Base-by-base conservation (phyloP, 2,888 invertebrate genomes). In the Fragum sueziense region DNA sequence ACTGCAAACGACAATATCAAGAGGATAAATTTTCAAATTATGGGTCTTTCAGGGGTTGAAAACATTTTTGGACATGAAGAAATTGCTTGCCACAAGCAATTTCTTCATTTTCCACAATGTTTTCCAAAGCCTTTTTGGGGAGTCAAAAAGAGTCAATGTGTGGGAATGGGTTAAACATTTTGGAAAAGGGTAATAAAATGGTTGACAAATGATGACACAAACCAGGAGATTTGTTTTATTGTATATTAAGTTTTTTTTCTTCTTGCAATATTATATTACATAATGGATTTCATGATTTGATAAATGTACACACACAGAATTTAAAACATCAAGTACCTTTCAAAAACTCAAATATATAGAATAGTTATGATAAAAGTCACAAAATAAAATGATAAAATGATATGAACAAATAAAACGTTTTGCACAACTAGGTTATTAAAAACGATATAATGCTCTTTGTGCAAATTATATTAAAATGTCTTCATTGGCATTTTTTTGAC, bases 231-330 rank as follows among this genome's bases (percentile, higher is more conserved):
- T 61, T 22, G 20, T 52, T 74, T 79, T 76, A 72, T 73, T 62
- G 74, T 80, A 80, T 80, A 80, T 80, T 80, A 76, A 80, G 62
- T 77, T 80, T 71, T 37, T 80, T 74, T 77, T 74, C 77, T 77
- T 22, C 77, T 81, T 81, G 51, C 74, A 75, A 72, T 74, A 9
- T 51, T 81, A 81, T 81, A 78, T 69, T 81, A 81, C 77, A 81
- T 76, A 70, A 77, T 69, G 71, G 51, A 74, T 68, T 74, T 65
- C 47, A 80, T 70, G 76, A 74, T 72, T 78, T 27, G 69, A 61
- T 52, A 75, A 71, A 75, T 78, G 71, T 74, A 61, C 73, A 80
- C 76, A 81, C 81, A 77, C 77, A 75, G 72, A 76, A 54, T 70
- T 70, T 22, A 65, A 62, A 72, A 73, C 76, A 80, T 72, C 71